These are phyloP conservation scores for Sphaerophoria rueppellii DNA, from an alignment of 2,888 invertebrate species.

Conservation along the genomic window DNA sequence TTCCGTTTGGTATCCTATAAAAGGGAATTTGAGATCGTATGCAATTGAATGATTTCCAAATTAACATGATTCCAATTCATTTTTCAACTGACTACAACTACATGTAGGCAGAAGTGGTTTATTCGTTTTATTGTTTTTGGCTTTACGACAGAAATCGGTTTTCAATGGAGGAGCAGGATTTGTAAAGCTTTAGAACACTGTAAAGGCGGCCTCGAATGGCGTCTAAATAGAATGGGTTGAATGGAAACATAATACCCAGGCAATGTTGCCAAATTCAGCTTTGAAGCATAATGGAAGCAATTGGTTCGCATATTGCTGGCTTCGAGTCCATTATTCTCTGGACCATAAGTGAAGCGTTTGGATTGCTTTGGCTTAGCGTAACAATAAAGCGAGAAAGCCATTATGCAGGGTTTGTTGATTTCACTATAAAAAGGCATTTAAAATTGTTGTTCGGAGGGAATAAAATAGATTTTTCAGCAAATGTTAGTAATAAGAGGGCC, in stretches of 20 bases:
- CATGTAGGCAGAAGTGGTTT: neutral
- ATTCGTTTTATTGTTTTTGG: slow-evolving; percentile 31
- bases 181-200: neutral
- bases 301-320: too few relatives aligned
- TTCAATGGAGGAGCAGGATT: neutral
- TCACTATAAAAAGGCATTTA: too few relatives aligned
- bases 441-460: too few relatives aligned
- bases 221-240: neutral
- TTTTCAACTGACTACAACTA: neutral
- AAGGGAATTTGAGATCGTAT: slow-evolving; percentile 24
- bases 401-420: too few relatives aligned
- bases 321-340: too few relatives aligned
- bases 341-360: too few relatives aligned
- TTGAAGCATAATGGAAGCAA: slow-evolving; percentile 7
- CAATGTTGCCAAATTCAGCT: slow-evolving; percentile 3
- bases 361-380: too few relatives aligned
- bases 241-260: neutral
- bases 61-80: slow-evolving; percentile 46
- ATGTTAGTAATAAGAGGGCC: too few relatives aligned
- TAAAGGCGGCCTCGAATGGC: too few relatives aligned
- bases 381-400: too few relatives aligned
- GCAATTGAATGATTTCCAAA: slow-evolving; percentile 63
- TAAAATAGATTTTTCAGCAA: too few relatives aligned
- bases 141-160: slow-evolving; percentile 16
- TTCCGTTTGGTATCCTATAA: neutral